These are phyloP conservation scores for Deroptyus accipitrinus DNA, from an alignment of 2,113 vertebrate species.

Conservation along the genomic window DNA sequence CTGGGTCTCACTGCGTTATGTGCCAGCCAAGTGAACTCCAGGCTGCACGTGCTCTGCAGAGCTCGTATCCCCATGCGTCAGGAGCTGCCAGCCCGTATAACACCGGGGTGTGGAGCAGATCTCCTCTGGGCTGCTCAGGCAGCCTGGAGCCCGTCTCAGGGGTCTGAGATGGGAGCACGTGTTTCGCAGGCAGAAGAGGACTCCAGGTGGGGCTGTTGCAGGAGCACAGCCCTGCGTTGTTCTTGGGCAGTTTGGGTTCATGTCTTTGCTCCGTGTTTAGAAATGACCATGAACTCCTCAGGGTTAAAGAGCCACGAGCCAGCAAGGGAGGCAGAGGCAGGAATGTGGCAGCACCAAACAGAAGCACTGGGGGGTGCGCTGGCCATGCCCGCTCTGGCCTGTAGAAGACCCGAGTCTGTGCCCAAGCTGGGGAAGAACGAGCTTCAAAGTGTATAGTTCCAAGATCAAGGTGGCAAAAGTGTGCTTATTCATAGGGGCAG, in stretches of 20 bases:
- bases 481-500: neutral
- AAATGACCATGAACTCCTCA: neutral
- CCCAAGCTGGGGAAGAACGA: neutral
- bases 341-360: neutral
- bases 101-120: neutral
- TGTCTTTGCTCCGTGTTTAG: neutral
- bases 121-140: neutral
- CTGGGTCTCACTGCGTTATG: neutral
- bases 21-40: neutral
- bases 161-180: neutral
- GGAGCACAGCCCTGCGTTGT: neutral
- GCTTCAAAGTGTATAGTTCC: accelerated
- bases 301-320: neutral
- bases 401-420: neutral
- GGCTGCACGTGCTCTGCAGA: neutral
- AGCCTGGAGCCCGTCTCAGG: neutral
- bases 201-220: neutral
- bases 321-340: neutral
- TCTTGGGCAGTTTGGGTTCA: neutral
- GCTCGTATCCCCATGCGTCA: accelerated
- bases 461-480: neutral
- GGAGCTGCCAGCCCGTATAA: neutral
- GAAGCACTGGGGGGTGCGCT: accelerated
- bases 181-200: neutral
- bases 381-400: neutral